Evolutionary conservation across 2,797 vertebrate species (phyloP).

Genomic region (Cynopterus sphinx): DNA sequence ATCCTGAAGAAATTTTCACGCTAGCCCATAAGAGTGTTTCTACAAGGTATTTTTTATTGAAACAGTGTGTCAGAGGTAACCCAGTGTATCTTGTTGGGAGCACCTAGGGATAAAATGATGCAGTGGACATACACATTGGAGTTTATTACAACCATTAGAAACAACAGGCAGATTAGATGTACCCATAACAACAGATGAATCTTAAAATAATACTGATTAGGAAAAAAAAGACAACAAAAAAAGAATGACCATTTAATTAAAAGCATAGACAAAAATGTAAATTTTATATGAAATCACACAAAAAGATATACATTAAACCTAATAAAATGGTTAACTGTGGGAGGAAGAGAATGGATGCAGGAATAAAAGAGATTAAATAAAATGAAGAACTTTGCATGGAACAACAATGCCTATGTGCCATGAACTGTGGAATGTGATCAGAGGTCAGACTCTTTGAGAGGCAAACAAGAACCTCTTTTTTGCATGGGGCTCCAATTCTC

Average conservation of each 20-base stretch:
- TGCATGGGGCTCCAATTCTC: not conserved
- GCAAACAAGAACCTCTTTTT: not conserved
- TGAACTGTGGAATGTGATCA: not conserved
- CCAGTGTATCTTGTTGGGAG: not conserved
- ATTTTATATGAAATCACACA: not conserved
- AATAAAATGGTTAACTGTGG: not conserved
- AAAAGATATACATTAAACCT: not conserved
- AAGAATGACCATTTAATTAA: not conserved
- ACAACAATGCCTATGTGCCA: not conserved
- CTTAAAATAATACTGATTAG: not conserved
- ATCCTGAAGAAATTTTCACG: slow-evolving; percentile 1
- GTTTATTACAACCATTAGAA: not conserved
- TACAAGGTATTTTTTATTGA: slow-evolving; percentile 7
- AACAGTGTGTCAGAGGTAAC: not conserved
- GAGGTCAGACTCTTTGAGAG: not conserved
- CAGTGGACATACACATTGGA: not conserved
- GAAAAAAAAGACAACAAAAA: not conserved
- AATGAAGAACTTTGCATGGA: not conserved
- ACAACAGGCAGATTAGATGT: not conserved
- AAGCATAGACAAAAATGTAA: not conserved
- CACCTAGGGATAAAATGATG: not conserved
- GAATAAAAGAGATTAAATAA: slow-evolving; percentile 14
- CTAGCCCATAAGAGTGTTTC: not conserved
- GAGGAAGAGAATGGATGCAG: not conserved
- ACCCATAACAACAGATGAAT: not conserved